Evolutionary conservation across 64 coral and sea anemone species (phyloP), one percentile per base, ranked within the genome.

Genomic region (Trachythela sp.): DNA sequence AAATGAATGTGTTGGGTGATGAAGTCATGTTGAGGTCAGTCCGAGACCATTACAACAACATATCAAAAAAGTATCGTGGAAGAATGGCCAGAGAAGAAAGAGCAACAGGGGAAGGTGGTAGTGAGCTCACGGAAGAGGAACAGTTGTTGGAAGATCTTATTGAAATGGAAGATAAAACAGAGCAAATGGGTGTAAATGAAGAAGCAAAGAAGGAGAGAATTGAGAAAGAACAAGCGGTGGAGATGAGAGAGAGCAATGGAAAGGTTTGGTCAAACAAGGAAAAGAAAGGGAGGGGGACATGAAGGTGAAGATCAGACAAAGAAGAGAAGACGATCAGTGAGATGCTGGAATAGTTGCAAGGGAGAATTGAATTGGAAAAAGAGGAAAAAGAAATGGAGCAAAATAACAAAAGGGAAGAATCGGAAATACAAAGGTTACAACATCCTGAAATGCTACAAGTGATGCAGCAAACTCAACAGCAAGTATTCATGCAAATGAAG

Each of bases 231-330:
- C 68, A 72, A 72, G 68, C 68, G 29, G 17, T 72, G 24, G 68
- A 35, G 68, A 72, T 72, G 68, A 72, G 68, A 35, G 68, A 72
- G 68, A 72, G 68, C 68, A 1, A 72, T 72, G 68, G 68, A 72
- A 72, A 72, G 68, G 24, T 72, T 72, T 72, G 68, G 68, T 31
- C 68, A 72, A 72, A 72, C 68, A 72, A 72, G 68, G 33, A 72
- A 72, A 72, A 1, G 68, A 26, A 35, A 24, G 11, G 68, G 68
- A 72, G 68, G 10, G 26, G 68, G 33, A 72, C 24, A 72, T 31
- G 68, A 72, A 72, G 68, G 68, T 72, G 68, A 72, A 72, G 68
- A 35, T 2, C 68, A 72, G 49, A 52, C 26, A 22, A 72, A 26
- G 68, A 72, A 72, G 68, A 72, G 68, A 26, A 72, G 68, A 35